A percentile compares a stretch with the other conserved stretches of the same genome.
These are phyloP conservation scores for Polymixis flavicincta DNA, from an alignment of 2,888 invertebrate genomes.

Conservation along the genomic window DNA sequence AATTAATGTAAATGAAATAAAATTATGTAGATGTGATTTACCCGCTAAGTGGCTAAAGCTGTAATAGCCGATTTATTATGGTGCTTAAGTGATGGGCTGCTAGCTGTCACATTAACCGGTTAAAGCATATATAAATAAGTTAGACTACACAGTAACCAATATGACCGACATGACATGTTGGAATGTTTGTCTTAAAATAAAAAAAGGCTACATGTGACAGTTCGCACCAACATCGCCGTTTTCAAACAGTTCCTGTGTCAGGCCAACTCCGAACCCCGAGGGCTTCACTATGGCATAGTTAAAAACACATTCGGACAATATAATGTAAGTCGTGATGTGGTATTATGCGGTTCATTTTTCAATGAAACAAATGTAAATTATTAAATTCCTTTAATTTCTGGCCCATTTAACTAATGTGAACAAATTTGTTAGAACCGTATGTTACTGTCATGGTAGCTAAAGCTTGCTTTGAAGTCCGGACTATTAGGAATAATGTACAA, in stretches of 20 bases:
- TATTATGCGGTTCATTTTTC: constrained; percentile 21
- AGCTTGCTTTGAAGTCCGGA: constrained; percentile 30
- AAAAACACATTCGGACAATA: constrained; percentile 5
- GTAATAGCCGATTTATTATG: constrained; percentile 28
- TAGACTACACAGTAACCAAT: neutral
- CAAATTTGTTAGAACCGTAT: constrained; percentile 9
- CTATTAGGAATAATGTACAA: constrained; percentile 20
- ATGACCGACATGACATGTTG: neutral
- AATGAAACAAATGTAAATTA: neutral
- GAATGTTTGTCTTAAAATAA: neutral
- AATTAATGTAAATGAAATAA: constrained; percentile 37
- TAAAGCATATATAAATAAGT: neutral
- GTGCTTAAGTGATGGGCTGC: constrained; percentile 49
- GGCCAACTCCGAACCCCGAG: constrained; percentile 26
- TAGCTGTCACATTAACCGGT: neutral
- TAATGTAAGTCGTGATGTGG: neutral
- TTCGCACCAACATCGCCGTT: constrained; percentile 34
- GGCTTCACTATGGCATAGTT: constrained; percentile 20
- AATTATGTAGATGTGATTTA: constrained; percentile 36
- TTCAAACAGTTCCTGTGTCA: constrained; percentile 33
- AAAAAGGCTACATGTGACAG: constrained; percentile 21
- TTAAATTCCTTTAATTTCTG: neutral
- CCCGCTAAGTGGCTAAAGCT: constrained; percentile 26
- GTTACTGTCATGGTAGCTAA: neutral
- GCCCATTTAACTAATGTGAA: neutral